Percentiles rank a stretch among this genome's conserved stretches.
Evolutionary conservation across 2,797 vertebrate species (phyloP).

Genomic region (Rhynchotus rufescens): DNA sequence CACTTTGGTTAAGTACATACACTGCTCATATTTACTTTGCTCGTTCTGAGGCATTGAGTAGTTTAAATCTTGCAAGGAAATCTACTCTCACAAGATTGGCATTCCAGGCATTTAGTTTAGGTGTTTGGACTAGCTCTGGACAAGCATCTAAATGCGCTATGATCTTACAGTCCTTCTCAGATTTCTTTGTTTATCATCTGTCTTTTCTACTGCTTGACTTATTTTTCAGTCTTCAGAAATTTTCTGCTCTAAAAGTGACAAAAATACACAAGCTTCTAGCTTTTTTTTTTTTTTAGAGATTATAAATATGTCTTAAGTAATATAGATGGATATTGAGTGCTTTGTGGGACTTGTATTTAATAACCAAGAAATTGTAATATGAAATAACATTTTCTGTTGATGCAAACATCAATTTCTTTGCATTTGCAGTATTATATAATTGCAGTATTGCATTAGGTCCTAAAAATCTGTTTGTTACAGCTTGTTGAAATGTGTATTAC

Average conservation of each 20-base stretch:
- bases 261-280: neutral
- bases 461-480: neutral
- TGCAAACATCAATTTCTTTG: neutral
- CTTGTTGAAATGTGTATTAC: neutral
- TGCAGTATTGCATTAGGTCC: neutral
- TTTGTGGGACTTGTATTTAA: neutral
- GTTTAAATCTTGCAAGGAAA: neutral
- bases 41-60: neutral
- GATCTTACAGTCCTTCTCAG: neutral
- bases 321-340: accelerated
- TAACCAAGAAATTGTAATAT: neutral
- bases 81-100: neutral
- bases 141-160: neutral
- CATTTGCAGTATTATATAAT: neutral
- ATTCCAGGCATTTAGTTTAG: neutral
- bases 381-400: neutral
- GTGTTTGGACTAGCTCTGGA: neutral
- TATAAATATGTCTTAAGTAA: neutral
- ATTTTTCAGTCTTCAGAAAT: neutral
- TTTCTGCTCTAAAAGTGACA: neutral
- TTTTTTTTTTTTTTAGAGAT: neutral
- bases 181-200: neutral
- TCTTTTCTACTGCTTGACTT: neutral
- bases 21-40: neutral
- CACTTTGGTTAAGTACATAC: neutral